These are phyloP conservation scores for Tychaedon coryphoeus DNA, from an alignment of 2,113 vertebrate species.

Conservation along the genomic window DNA sequence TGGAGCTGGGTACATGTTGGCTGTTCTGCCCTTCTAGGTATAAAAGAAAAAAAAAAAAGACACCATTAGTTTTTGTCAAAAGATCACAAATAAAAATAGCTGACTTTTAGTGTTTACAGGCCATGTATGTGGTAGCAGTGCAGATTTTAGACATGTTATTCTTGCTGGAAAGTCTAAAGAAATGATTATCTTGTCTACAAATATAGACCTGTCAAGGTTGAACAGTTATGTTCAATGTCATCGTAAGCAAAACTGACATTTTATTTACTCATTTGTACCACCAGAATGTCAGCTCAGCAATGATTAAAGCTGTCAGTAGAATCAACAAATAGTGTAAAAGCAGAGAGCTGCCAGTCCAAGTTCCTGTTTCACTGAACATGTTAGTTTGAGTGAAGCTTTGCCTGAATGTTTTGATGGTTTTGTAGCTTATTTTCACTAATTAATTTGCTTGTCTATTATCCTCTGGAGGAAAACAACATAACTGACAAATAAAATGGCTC, in stretches of 20 bases:
- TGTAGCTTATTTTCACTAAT: slow-evolving; percentile 56
- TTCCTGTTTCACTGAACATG: slow-evolving; percentile 45
- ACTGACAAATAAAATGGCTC: slow-evolving; percentile 53
- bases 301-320: slow-evolving; percentile 58
- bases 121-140: not conserved
- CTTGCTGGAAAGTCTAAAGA: slow-evolving; percentile 22
- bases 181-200: slow-evolving; percentile 34
- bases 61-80: not conserved
- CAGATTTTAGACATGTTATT: slow-evolving; percentile 34
- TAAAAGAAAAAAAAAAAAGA: not conserved
- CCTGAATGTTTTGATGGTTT: slow-evolving; percentile 50
- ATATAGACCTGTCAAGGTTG: slow-evolving; percentile 41
- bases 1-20: not conserved
- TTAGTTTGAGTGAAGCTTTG: slow-evolving; percentile 50
- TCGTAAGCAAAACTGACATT: slow-evolving; percentile 41
- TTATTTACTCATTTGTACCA: slow-evolving; percentile 65
- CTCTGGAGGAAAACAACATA: slow-evolving; percentile 37
- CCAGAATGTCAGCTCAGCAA: slow-evolving; percentile 43
- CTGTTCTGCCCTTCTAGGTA: not conserved
- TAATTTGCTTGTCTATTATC: slow-evolving; percentile 50
- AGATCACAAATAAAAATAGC: not conserved
- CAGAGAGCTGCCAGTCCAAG: slow-evolving; percentile 21
- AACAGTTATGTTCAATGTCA: slow-evolving; percentile 51
- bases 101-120: not conserved
- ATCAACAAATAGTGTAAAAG: slow-evolving; percentile 51